A percentile compares a stretch with the other conserved stretches of the same genome.
phyloP scores from a whole-genome alignment of 2,797 vertebrate species.

The Acrossocheilus fasciatus region DNA sequence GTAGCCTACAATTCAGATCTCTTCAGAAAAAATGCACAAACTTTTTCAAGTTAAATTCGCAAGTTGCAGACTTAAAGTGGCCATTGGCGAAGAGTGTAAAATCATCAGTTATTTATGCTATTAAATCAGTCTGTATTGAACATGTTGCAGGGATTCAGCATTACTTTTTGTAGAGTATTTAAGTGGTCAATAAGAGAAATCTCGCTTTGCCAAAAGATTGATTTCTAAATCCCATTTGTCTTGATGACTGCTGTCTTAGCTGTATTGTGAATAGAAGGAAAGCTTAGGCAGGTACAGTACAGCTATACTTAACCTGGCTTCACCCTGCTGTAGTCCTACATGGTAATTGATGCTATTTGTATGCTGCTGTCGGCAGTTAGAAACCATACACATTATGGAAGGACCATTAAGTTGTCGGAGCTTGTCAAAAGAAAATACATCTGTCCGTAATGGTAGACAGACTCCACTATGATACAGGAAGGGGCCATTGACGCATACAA shows the following conservation, averaged over 20 bases:
- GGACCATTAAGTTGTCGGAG: constrained; percentile 51
- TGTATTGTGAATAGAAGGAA: neutral
- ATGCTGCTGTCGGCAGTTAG: constrained; percentile 33
- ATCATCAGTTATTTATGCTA: neutral
- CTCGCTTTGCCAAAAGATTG: constrained; percentile 7
- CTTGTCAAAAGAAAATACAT: constrained; percentile 49
- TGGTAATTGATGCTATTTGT: constrained; percentile 53
- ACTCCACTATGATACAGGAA: constrained; percentile 44
- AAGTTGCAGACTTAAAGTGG: neutral
- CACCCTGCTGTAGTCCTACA: constrained; percentile 25
- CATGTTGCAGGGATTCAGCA: neutral
- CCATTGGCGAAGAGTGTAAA: neutral
- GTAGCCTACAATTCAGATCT: neutral
- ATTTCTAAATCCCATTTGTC: constrained; percentile 39
- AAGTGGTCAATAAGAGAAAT: constrained; percentile 21
- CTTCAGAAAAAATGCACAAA: neutral
- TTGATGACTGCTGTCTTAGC: constrained; percentile 34
- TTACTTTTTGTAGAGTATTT: neutral
- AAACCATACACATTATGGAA: constrained; percentile 37
- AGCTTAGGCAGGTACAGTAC: constrained; percentile 30
- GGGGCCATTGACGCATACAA: constrained; percentile 5
- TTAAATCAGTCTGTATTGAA: neutral
- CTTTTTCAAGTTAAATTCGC: neutral
- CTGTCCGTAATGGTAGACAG: constrained; percentile 39
- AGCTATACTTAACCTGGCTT: constrained; percentile 46